These are phyloP conservation scores for Cataglyphis albicans DNA, from an alignment of 2,888 invertebrate species.

Conservation along the genomic window DNA sequence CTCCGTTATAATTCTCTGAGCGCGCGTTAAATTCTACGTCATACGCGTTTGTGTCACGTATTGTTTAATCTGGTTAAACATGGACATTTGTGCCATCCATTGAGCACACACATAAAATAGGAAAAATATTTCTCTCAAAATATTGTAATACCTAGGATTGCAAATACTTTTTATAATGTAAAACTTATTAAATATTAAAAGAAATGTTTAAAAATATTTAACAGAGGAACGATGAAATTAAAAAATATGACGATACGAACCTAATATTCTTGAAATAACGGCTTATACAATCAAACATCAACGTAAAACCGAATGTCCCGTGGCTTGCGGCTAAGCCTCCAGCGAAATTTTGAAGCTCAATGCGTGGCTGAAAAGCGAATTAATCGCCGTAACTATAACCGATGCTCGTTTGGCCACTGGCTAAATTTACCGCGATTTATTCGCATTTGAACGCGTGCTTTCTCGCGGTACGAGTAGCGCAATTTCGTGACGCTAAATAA, in stretches of 20 bases:
- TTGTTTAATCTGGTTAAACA: conserved; percentile 51
- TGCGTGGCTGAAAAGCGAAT: conserved; percentile 27
- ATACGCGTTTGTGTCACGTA: conserved; percentile 16
- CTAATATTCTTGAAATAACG: not conserved
- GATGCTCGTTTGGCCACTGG: conserved; percentile 9
- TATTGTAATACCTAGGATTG: conserved; percentile 9
- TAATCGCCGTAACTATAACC: conserved; percentile 38
- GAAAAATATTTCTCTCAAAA: conserved; percentile 9
- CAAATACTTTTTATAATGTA: not conserved
- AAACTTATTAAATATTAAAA: not conserved
- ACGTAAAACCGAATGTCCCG: conserved; percentile 19
- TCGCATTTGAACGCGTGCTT: not conserved
- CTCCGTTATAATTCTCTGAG: conserved; percentile 18
- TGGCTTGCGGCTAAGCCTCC: conserved; percentile 10
- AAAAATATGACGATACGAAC: not conserved
- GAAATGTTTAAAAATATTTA: not conserved
- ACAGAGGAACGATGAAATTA: not conserved
- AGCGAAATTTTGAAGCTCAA: conserved; percentile 28
- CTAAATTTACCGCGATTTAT: conserved; percentile 48
- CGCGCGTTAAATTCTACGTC: conserved; percentile 30
- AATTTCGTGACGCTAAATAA: conserved; percentile 36
- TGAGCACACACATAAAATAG: not conserved
- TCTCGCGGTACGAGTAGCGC: not conserved
- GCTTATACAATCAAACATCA: not conserved
- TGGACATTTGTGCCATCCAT: conserved; percentile 26